phyloP scores from a whole-genome alignment of 2,113 vertebrate genomes.

The Spilogale gracilis region DNA sequence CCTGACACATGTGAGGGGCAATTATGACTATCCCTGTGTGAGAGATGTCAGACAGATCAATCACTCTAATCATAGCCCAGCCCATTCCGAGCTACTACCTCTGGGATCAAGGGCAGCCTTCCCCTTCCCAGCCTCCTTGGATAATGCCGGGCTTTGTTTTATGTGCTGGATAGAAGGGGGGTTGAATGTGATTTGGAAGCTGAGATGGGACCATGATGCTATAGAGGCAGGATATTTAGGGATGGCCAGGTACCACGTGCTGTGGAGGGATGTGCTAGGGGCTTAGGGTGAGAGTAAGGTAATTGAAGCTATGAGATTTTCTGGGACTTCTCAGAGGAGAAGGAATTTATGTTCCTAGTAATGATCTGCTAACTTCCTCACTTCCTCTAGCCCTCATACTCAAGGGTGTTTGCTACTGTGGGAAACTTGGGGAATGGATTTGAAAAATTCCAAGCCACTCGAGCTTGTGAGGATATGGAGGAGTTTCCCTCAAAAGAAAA shows the following conservation, averaged over 20 bases:
- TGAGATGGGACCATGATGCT: background rate
- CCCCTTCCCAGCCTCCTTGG: background rate
- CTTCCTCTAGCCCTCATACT: background rate
- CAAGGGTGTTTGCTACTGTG: background rate
- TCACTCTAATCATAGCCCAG: background rate
- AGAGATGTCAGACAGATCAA: constrained; percentile 26
- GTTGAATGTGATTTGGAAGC: background rate
- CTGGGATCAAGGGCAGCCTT: background rate
- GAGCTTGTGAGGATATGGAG: background rate
- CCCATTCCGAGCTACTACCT: background rate
- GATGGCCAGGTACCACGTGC: background rate
- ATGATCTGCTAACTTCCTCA: background rate
- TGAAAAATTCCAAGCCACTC: background rate
- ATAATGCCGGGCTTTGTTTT: background rate
- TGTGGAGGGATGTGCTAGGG: too few species aligned
- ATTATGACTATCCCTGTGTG: background rate
- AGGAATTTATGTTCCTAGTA: background rate
- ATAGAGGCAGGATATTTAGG: fast-evolving
- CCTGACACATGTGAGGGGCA: constrained; percentile 16
- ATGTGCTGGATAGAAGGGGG: background rate
- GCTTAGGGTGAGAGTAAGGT: fast-evolving
- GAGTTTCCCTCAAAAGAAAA: background rate
- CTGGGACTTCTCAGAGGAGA: background rate
- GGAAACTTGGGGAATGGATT: background rate
- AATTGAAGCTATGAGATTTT: background rate